Evolutionary conservation across 2,113 vertebrate species (phyloP), one percentile per base, ranked within the genome.

Genomic region (Ranitomeya variabilis): DNA sequence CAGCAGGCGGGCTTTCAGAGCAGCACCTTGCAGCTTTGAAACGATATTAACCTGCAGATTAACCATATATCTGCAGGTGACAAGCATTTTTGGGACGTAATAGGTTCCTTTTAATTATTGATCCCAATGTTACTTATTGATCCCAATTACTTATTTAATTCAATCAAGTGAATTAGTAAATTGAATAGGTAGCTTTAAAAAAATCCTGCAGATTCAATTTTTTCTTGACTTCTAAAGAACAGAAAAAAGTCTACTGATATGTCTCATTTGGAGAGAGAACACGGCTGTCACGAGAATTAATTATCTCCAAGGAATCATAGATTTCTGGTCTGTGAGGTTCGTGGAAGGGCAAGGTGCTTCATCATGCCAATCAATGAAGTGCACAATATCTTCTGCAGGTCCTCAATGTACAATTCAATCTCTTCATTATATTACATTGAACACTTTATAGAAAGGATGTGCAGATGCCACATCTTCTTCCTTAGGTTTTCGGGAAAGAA

Each of bases 301-400:
- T 74, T 37, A 74, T 74, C 71, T 74, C 71, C 71, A 74, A 74
- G 71, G 71, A 74, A 31, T 74, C 71, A 74, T 74, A 74, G 31
- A 74, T 74, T 74, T 74, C 15, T 45, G 31, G 26, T 1, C 71
- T 45, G 14, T 9, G 71, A 31, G 15, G 15, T 51, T 1, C 16
- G 2, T 13, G 11, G 37, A 45, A 74, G 71, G 71, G 26, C 71
- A 45, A 45, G 71, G 71, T 74, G 71, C 71, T 74, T 74, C 71
- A 74, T 74, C 51, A 14, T 45, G 71, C 71, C 9, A 37, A 74
- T 74, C 71, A 74, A 74, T 74, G 15, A 51, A 74, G 6, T 74
- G 71, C 45, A 15, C 31, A 74, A 74, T 74, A 74, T 74, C 71
- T 18, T 6, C 21, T 31, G 16, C 71, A 74, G 71, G 31, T 37